Conservation (phyloP, 2,113 vertebrate species). For the Thamnophis sirtalis region DNA sequence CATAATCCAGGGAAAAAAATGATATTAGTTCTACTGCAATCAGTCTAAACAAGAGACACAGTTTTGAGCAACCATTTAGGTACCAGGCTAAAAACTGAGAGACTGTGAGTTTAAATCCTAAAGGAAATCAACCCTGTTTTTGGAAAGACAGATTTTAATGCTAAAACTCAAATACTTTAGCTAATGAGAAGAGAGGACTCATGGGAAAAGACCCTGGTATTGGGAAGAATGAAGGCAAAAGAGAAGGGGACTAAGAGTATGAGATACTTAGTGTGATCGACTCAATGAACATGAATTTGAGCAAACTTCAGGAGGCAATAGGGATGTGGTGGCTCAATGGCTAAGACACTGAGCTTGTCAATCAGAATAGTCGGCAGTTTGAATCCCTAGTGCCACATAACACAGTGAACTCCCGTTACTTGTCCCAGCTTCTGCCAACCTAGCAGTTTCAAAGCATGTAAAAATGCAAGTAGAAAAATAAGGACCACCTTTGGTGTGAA, state of each 20-base stretch:
- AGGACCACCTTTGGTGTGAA: too few relatives aligned
- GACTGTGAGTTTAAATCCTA: neutral
- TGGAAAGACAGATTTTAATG: neutral
- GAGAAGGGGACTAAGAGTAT: neutral
- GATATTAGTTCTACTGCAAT: neutral
- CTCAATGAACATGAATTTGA: neutral
- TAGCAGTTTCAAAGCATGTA: too few relatives aligned
- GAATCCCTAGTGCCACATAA: too few relatives aligned
- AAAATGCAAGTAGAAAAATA: too few relatives aligned
- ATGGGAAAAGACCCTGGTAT: neutral
- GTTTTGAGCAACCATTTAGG: neutral
- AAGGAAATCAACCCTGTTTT: neutral
- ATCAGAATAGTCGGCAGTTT: too few relatives aligned
- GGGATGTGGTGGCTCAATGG: too few relatives aligned
- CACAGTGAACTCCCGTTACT: too few relatives aligned
- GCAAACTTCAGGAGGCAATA: neutral
- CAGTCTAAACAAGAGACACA: neutral
- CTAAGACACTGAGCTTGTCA: too few relatives aligned
- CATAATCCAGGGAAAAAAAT: rapidly evolving
- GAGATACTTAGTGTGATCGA: neutral
- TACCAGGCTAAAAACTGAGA: neutral
- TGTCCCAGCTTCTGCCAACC: too few relatives aligned
- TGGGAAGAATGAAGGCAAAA: neutral
- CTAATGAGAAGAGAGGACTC: neutral
- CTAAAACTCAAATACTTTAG: neutral